Evolutionary conservation across 2,888 invertebrate species (phyloP), one percentile per base, ranked within the genome.

Genomic region (Lathronympha strigana): DNA sequence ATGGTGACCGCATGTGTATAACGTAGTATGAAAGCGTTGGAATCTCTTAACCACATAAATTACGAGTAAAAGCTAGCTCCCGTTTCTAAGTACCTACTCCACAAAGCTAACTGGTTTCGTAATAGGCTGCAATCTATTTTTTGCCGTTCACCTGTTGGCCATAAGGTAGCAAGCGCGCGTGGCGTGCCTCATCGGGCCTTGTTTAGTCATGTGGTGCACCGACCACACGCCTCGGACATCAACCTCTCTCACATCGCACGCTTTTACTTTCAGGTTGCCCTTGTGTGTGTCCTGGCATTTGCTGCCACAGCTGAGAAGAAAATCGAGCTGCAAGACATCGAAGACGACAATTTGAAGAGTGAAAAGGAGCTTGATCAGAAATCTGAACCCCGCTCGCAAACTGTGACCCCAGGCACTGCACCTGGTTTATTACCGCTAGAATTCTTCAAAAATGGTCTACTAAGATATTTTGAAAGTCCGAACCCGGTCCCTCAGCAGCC

Each of bases 241-340:
- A 73, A 84, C 75, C 74, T 74, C 68, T 60, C 45, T 66, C 61
- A 66, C 73, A 76, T 80, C 68, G 84, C 76, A 77, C 76, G 72
- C 83, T 86, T 86, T 87, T 87, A 84, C 85, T 92, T 91, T 86
- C 91, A 92, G 92, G 76, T 88, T 68, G 74, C 81, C 71, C 77
- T 82, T 63, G 75, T 86, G 74, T 80, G 87, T 61, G 76, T 88
- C 60, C 70, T 90, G 68, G 77, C 71, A 63, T 69, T 86, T 49
- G 81, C 79, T 67, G 93, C 86, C 53, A 74, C 76, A 73, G 90
- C 87, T 47, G 94, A 94, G 63, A 93, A 94, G 78, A 95, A 95
- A 83, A 93, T 95, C 64, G 94, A 95, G 71, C 86, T 96, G 53
- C 95, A 96, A 80, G 96, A 96, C 82, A 95, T 96, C 69, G 96